These are phyloP conservation scores for Selene dorsalis DNA, from an alignment of 2,797 vertebrate species.

Conservation along the genomic window DNA sequence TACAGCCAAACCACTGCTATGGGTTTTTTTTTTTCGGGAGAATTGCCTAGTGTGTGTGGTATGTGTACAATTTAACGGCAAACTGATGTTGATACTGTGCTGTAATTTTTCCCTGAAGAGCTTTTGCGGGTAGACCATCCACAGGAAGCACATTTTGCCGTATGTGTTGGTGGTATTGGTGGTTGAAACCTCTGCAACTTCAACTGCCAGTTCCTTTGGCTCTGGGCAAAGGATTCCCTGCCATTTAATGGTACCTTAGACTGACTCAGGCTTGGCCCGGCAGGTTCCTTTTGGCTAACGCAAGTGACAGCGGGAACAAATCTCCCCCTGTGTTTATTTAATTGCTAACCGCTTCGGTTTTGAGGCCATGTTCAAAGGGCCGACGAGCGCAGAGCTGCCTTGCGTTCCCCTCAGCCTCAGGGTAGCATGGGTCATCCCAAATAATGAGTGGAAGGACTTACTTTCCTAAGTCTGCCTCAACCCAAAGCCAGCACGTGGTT, in stretches of 20 bases:
- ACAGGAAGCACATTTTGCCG: slow-evolving; percentile 69
- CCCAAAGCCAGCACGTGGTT: slow-evolving; percentile 74
- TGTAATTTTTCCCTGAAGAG: slow-evolving; percentile 73
- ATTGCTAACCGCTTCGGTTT: slow-evolving; percentile 77
- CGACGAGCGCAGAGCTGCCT: slow-evolving; percentile 58
- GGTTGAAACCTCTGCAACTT: slow-evolving; percentile 71
- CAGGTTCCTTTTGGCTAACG: slow-evolving; percentile 72
- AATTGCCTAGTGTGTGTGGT: slow-evolving; percentile 62
- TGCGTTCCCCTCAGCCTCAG: slow-evolving; percentile 59
- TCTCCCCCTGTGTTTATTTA: slow-evolving; percentile 80
- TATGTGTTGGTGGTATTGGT: slow-evolving; percentile 72
- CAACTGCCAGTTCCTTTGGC: slow-evolving; percentile 70
- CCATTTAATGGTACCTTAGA: slow-evolving; percentile 73
- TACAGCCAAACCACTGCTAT: slow-evolving; percentile 36
- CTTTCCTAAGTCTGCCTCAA: slow-evolving; percentile 66
- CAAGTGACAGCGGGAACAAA: slow-evolving; percentile 79
- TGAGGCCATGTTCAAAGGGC: slow-evolving; percentile 71
- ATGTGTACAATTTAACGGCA: slow-evolving; percentile 74
- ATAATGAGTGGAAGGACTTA: slow-evolving; percentile 83
- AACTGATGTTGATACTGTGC: slow-evolving; percentile 71
- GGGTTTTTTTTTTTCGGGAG: slow-evolving; percentile 31
- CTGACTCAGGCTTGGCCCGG: slow-evolving; percentile 64
- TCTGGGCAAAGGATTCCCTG: slow-evolving; percentile 72
- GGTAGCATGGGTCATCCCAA: slow-evolving; percentile 75
- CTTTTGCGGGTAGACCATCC: slow-evolving; percentile 54